Evolutionary conservation across 1,140 invertebrate species (phyloP).

Genomic region (Drosophila pandora): DNA sequence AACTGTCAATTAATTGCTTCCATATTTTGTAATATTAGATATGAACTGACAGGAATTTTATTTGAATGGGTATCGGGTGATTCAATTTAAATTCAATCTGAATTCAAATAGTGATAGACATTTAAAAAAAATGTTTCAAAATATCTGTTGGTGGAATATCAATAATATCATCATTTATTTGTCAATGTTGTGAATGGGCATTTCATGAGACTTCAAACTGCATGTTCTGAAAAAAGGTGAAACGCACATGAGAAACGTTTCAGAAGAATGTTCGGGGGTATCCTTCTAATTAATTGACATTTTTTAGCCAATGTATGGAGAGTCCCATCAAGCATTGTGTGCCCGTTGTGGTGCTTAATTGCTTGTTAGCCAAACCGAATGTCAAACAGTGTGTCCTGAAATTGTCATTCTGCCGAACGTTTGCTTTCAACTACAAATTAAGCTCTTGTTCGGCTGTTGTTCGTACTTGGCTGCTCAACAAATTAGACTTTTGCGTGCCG

Average conservation of each 20-base stretch:
- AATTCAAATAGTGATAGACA: no score
- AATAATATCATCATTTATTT: background rate
- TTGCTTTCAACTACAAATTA: conserved; percentile 75
- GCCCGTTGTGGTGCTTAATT: conserved; percentile 66
- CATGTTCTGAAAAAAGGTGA: background rate
- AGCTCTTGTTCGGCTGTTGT: conserved; percentile 55
- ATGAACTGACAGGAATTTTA: no score
- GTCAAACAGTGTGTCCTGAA: conserved; percentile 65
- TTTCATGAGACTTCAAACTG: background rate
- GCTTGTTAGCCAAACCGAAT: conserved; percentile 67
- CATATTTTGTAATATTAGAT: no score
- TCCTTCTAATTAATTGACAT: conserved; percentile 63
- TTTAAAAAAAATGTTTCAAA: no score
- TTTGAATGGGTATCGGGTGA: no score
- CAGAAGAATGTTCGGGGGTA: conserved; percentile 2
- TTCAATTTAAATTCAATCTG: no score
- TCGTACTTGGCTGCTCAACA: conserved; percentile 57
- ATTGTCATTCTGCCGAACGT: conserved; percentile 70
- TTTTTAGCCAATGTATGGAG: conserved; percentile 35
- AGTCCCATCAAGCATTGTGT: conserved; percentile 36
- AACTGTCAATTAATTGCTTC: no score
- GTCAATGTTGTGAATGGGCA: background rate
- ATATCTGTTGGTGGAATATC: no score
- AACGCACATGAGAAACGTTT: background rate
- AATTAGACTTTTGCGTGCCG: conserved; percentile 73